A percentile compares a stretch with the other conserved stretches of the same genome.
Evolutionary conservation across 2,113 vertebrate genomes (phyloP).

Genomic region (Camarhynchus parvulus): DNA sequence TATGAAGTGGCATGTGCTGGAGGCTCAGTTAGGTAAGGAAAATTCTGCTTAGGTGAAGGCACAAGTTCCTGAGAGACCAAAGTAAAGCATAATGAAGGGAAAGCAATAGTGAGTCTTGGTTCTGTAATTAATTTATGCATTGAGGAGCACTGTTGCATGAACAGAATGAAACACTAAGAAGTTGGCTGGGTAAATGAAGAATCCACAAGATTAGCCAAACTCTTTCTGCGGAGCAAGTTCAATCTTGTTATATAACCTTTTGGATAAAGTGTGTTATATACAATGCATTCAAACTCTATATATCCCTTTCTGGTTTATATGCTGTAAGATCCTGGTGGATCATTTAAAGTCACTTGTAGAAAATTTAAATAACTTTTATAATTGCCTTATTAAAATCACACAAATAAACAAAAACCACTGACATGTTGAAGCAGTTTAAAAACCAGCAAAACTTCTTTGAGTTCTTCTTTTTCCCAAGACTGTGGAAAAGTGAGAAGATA

Average conservation of each 20-base stretch:
- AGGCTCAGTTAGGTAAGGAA: background rate
- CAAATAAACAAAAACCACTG: background rate
- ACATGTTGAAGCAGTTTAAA: background rate
- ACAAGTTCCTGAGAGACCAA: background rate
- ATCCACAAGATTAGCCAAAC: background rate
- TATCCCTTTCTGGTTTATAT: background rate
- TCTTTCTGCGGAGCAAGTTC: background rate
- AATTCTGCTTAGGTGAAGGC: background rate
- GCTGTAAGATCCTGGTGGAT: background rate
- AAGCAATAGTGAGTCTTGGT: background rate
- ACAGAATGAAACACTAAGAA: background rate
- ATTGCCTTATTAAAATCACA: background rate
- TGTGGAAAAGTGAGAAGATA: background rate
- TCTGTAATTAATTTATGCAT: background rate
- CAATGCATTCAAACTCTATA: background rate
- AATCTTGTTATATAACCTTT: background rate
- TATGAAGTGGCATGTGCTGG: constrained; percentile 24
- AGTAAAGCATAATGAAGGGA: background rate
- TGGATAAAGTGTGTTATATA: background rate
- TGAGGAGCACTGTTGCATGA: background rate
- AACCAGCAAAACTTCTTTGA: background rate
- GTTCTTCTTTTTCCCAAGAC: background rate
- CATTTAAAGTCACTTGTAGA: background rate
- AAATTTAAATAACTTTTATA: background rate
- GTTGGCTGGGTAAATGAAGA: background rate